Conservation (phyloP, 2,888 invertebrate species). For the Electrophaes corylata region DNA sequence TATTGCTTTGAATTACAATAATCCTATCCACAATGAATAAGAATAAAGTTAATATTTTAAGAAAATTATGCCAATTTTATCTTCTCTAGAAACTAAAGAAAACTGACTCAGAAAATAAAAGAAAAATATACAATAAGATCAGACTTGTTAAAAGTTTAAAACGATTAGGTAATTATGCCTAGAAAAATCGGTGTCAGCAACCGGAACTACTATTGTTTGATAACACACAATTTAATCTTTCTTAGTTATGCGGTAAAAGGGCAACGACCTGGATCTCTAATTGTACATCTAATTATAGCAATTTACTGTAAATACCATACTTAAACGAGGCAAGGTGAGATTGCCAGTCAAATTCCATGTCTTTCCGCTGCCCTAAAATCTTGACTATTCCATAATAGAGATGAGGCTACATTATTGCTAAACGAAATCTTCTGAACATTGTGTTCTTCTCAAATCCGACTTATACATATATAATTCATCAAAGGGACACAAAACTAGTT, state of each 20-base stretch:
- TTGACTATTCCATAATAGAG: slow-evolving; percentile 23
- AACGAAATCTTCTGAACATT: slow-evolving; percentile 5
- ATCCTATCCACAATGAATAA: no score
- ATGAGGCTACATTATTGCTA: not conserved
- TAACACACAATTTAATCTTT: not conserved
- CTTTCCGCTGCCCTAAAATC: slow-evolving; percentile 36
- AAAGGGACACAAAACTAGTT: not conserved
- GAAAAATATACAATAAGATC: no score
- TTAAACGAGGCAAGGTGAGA: slow-evolving; percentile 17
- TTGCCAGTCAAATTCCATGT: slow-evolving; percentile 23
- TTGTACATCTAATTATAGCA: slow-evolving; percentile 26
- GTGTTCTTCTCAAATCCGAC: not conserved
- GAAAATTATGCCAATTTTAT: no score
- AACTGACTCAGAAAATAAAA: no score
- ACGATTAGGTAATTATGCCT: no score
- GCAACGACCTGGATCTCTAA: slow-evolving; percentile 27
- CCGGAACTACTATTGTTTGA: not conserved
- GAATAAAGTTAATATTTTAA: no score
- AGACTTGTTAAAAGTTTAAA: no score
- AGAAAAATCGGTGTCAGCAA: not conserved
- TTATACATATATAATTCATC: no score
- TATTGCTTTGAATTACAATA: no score
- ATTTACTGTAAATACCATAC: slow-evolving; percentile 27
- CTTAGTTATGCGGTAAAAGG: slow-evolving; percentile 9
- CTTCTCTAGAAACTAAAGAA: no score